Conservation (phyloP, 2,113 vertebrate species). For the Noctilio leporinus region DNA sequence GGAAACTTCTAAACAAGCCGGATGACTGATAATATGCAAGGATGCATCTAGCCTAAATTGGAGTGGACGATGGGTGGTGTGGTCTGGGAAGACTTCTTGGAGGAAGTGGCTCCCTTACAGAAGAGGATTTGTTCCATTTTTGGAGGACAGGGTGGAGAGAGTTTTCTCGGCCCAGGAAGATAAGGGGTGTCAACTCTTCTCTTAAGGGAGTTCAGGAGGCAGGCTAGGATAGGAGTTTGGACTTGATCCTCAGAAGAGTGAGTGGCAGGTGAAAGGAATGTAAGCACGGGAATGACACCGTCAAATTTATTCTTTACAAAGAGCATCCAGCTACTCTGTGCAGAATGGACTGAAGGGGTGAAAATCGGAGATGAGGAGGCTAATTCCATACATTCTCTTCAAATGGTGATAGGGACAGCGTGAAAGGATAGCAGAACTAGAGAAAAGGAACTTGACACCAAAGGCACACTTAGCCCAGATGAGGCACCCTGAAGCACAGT, state of each 20-base stretch:
- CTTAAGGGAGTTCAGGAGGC: not conserved
- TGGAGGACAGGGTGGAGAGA: not conserved
- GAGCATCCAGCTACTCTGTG: not conserved
- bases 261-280: not conserved
- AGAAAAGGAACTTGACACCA: not conserved
- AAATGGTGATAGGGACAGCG: not conserved
- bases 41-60: not conserved
- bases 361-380: not conserved
- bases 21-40: not conserved
- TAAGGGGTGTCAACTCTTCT: not conserved
- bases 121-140: not conserved
- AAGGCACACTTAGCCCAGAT: not conserved
- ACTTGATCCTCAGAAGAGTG: not conserved
- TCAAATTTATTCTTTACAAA: not conserved
- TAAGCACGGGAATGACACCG: not conserved
- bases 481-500: not conserved
- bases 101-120: not conserved
- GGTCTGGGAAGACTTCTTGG: not conserved
- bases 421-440: not conserved
- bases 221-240: not conserved
- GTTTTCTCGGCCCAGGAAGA: not conserved
- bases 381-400: not conserved
- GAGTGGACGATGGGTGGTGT: not conserved
- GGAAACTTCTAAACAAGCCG: not conserved
- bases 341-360: not conserved